Evolutionary conservation across 2,113 vertebrate species (phyloP).

Genomic region (Vulpes vulpes): DNA sequence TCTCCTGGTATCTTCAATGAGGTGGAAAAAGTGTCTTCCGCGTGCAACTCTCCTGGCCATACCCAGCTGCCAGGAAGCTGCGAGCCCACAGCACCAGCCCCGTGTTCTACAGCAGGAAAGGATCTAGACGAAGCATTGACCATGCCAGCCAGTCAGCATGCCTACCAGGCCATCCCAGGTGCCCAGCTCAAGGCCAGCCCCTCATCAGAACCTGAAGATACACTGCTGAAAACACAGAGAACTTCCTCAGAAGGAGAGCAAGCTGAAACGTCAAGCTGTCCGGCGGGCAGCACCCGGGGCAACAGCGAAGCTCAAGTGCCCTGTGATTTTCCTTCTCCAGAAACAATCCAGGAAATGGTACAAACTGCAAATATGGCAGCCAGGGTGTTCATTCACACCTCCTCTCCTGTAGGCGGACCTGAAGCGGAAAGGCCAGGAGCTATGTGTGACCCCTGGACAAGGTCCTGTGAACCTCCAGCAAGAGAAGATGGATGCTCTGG

Average conservation of each 20-base stretch:
- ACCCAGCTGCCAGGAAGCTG: background rate
- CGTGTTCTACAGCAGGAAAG: background rate
- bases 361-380: background rate
- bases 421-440: fast-evolving
- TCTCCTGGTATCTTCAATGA: conserved; percentile 51
- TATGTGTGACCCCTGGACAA: background rate
- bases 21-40: background rate
- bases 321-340: conserved; percentile 64
- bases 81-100: conserved; percentile 25
- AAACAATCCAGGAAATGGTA: conserved; percentile 59
- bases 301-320: background rate
- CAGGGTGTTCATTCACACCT: background rate
- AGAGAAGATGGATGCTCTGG: background rate
- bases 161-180: conserved; percentile 75
- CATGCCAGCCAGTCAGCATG: conserved; percentile 76
- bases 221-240: conserved; percentile 67
- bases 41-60: background rate
- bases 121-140: background rate
- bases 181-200: conserved; percentile 57
- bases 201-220: conserved; percentile 72
- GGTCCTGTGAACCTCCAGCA: background rate
- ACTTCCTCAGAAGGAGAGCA: conserved; percentile 72
- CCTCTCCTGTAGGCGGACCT: background rate
- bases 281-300: fast-evolving
- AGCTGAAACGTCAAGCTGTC: conserved; percentile 61